phyloP scores from a whole-genome alignment of 2,888 invertebrate genomes.

The Hemicrepidius hirtus region DNA sequence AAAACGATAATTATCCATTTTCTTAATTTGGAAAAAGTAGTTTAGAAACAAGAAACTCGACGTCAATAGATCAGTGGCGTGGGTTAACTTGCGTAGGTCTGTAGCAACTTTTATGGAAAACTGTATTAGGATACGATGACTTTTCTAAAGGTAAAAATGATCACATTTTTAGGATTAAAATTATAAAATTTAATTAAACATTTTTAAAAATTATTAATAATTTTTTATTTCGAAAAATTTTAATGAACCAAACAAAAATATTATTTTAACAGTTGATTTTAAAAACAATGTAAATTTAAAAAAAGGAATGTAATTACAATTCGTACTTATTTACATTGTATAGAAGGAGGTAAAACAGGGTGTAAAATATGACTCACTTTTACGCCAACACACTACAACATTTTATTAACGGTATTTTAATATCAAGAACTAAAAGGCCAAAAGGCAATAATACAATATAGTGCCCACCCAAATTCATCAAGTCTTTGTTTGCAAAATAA shows the following conservation, averaged over 20 bases:
- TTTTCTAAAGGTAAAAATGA: neutral
- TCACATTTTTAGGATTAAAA: neutral
- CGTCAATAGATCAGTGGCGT: neutral
- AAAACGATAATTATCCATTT: too few relatives aligned
- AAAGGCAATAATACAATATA: neutral
- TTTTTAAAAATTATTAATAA: too few relatives aligned
- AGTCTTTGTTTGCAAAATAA: too few relatives aligned
- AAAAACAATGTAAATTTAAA: too few relatives aligned
- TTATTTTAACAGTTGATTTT: too few relatives aligned
- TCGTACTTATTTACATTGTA: neutral
- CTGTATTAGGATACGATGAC: constrained; percentile 9
- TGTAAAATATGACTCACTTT: constrained; percentile 4
- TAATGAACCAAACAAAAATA: too few relatives aligned
- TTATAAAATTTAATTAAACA: too few relatives aligned
- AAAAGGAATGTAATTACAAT: too few relatives aligned
- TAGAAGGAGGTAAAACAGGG: neutral
- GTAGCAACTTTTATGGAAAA: neutral
- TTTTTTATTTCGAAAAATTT: too few relatives aligned
- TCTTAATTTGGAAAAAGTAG: too few relatives aligned
- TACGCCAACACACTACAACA: neutral
- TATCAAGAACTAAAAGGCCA: neutral
- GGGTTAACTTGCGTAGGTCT: neutral
- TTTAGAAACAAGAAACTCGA: neutral
- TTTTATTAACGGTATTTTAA: constrained; percentile 8
- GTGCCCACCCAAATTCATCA: too few relatives aligned